Percentiles rank a stretch among this genome's conserved stretches.
These are phyloP conservation scores for Rhingia campestris DNA, from an alignment of 2,888 invertebrate genomes.

Conservation along the genomic window DNA sequence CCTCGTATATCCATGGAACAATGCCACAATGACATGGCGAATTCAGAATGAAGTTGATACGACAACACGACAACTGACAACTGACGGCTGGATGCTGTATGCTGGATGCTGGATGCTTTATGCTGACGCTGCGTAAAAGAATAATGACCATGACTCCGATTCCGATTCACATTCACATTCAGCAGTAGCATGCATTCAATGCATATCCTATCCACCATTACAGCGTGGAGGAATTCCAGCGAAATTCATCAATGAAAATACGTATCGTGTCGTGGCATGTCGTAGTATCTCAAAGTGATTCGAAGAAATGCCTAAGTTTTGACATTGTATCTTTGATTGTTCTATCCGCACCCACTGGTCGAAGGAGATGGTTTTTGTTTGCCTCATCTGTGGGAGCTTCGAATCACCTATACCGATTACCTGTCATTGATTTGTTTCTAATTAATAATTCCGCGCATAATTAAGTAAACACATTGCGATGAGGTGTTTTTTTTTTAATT, in stretches of 20 bases:
- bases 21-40: conserved; percentile 60
- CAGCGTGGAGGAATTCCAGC: conserved; percentile 40
- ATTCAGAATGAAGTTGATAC: conserved; percentile 53
- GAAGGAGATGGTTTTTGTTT: neutral
- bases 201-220: neutral
- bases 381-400: conserved; percentile 34
- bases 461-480: conserved; percentile 39
- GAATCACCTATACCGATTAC: conserved; percentile 15
- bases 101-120: conserved; percentile 18
- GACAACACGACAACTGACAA: conserved; percentile 58
- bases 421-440: conserved; percentile 66
- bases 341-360: neutral
- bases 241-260: conserved; percentile 62
- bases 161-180: conserved; percentile 12
- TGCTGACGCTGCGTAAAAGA: conserved; percentile 64
- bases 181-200: conserved; percentile 7
- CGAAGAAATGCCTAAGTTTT: conserved; percentile 30
- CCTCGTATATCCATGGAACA: conserved; percentile 22
- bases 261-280: neutral
- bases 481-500: conserved; percentile 26
- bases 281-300: conserved; percentile 10
- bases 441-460: conserved; percentile 65
- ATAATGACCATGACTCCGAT: conserved; percentile 63
- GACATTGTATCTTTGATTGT: conserved; percentile 36
- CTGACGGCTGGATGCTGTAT: conserved; percentile 23